Evolutionary conservation across 1,140 invertebrate genomes (phyloP).

Genomic region (Seison nebaliae): DNA sequence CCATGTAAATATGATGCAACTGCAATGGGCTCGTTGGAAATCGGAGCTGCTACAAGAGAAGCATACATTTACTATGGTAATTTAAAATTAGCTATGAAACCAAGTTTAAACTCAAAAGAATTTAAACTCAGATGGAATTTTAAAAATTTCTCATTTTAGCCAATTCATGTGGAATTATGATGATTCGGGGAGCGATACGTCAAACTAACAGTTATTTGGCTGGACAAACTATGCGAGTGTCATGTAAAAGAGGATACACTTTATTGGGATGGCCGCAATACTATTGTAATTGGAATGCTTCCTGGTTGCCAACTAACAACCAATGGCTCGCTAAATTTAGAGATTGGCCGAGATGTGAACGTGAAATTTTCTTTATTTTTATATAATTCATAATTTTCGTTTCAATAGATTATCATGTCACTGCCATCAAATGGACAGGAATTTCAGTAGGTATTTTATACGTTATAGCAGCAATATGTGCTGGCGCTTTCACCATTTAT

Average conservation of each 20-base stretch:
- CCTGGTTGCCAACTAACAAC: conserved; percentile 10
- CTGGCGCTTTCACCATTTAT: too few species aligned
- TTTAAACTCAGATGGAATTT: not conserved
- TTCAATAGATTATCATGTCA: conserved; percentile 10
- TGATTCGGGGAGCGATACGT: conserved; percentile 7
- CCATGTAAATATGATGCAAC: conserved; percentile 11
- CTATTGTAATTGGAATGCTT: conserved; percentile 10
- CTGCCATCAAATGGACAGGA: conserved; percentile 11
- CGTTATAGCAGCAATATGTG: too few species aligned
- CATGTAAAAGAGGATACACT: conserved; percentile 11
- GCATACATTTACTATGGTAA: conserved; percentile 9
- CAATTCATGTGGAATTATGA: conserved; percentile 10
- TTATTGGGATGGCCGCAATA: conserved; percentile 10
- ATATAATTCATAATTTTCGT: not conserved
- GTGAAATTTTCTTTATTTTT: not conserved
- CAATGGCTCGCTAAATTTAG: conserved; percentile 10
- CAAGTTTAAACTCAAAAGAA: not conserved
- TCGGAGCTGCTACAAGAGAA: conserved; percentile 4
- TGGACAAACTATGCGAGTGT: conserved; percentile 4
- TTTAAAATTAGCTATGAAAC: conserved; percentile 7
- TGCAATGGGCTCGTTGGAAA: conserved; percentile 10
- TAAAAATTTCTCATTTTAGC: conserved; percentile 1
- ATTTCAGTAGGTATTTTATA: conserved; percentile 10
- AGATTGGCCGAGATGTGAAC: conserved; percentile 13
- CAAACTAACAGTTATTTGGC: conserved; percentile 10